These are phyloP conservation scores for Dichetophora obliterata DNA, from an alignment of 2,888 invertebrate species.

Conservation along the genomic window DNA sequence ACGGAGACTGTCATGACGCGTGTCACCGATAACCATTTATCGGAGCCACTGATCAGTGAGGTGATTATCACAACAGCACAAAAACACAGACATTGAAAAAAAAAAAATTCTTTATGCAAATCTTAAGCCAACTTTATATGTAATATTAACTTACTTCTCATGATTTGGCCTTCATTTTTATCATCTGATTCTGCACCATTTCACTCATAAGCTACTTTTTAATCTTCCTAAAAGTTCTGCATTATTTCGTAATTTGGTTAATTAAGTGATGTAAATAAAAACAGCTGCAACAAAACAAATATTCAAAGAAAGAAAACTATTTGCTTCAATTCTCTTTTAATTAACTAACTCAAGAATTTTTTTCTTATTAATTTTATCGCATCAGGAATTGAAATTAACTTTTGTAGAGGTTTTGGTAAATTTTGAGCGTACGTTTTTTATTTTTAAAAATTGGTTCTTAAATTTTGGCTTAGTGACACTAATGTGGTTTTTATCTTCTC, in stretches of 20 bases:
- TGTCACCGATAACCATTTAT: slow-evolving; percentile 91
- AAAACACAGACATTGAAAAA: slow-evolving; percentile 44
- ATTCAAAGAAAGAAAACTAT: too few species aligned
- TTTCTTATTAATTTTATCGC: too few species aligned
- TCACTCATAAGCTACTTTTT: slow-evolving; percentile 8
- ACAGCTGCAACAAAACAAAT: background rate
- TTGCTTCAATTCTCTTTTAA: too few species aligned
- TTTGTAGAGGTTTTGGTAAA: too few species aligned
- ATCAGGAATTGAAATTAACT: too few species aligned
- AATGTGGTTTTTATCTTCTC: too few species aligned
- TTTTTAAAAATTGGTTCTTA: too few species aligned
- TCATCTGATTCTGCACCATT: slow-evolving; percentile 29
- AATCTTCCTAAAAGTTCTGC: slow-evolving; percentile 3
- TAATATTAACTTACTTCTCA: slow-evolving; percentile 6
- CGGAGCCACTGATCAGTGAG: slow-evolving; percentile 89
- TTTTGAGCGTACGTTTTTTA: too few species aligned
- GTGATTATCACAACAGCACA: slow-evolving; percentile 72
- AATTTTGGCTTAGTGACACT: too few species aligned
- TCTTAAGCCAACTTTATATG: background rate
- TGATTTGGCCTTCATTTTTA: slow-evolving; percentile 24
- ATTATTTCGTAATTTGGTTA: background rate
- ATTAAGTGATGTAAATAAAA: slow-evolving; percentile 23
- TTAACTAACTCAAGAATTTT: too few species aligned
- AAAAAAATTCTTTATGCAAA: slow-evolving; percentile 31
- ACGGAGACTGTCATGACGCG: slow-evolving; percentile 95